Percentiles rank a stretch among this genome's conserved stretches.
These are phyloP conservation scores for Drosophila anceps DNA, from an alignment of 2,888 invertebrate genomes.

Conservation along the genomic window DNA sequence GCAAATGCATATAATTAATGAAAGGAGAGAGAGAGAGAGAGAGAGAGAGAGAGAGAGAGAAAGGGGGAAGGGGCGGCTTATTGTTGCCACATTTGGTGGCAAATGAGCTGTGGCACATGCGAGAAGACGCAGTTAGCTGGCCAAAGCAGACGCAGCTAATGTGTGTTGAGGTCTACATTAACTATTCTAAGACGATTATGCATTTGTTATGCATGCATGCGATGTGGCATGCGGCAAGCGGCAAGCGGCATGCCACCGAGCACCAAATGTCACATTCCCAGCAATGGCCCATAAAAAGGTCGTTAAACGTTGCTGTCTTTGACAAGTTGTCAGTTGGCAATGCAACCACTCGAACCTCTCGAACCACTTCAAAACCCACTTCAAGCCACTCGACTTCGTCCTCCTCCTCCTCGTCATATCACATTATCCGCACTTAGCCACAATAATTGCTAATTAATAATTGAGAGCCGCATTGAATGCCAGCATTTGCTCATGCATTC, in stretches of 20 bases:
- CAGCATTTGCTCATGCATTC: conserved; percentile 4
- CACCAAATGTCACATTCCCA: conserved; percentile 58
- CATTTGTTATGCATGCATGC: conserved; percentile 62
- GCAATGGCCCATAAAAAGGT: conserved; percentile 58
- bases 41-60: neutral
- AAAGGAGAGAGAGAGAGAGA: neutral
- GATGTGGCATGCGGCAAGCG: conserved; percentile 33
- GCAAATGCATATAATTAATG: conserved; percentile 11
- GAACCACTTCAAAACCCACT: neutral
- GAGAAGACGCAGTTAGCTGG: neutral
- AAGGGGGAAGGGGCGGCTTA: neutral
- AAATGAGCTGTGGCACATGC: conserved; percentile 11
- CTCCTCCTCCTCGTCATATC: neutral
- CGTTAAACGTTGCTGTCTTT: conserved; percentile 44
- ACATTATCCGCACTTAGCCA: conserved; percentile 22
- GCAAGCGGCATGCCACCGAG: conserved; percentile 22
- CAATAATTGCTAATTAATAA: conserved; percentile 66
- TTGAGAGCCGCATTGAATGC: conserved; percentile 31
- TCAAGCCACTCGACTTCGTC: neutral
- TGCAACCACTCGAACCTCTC: conserved; percentile 8
- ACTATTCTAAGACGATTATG: conserved; percentile 51
- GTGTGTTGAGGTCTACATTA: conserved; percentile 27
- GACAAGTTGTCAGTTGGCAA: conserved; percentile 4
- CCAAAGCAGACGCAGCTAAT: neutral
- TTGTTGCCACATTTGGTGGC: conserved; percentile 12